Conservation (phyloP, 2,113 vertebrate species). For the Bujurquina vittata region DNA sequence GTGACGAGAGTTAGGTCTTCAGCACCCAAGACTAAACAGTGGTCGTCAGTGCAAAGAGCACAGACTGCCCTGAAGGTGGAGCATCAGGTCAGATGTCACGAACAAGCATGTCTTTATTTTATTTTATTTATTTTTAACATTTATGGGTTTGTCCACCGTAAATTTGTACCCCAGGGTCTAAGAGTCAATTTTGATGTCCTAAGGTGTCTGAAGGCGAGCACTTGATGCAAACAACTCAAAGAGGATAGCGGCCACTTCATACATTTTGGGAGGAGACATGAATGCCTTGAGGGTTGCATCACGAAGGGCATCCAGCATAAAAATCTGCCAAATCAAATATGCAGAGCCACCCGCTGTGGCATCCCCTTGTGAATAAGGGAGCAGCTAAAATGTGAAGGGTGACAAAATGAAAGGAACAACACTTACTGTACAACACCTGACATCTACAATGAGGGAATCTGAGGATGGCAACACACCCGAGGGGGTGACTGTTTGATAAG, state of each 20-base stretch:
- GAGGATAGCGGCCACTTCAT: not conserved
- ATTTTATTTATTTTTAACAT: not conserved
- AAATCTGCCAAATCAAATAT: not conserved
- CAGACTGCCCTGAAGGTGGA: not conserved
- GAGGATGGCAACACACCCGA: fast-evolving
- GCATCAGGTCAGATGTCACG: not conserved
- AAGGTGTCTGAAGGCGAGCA: not conserved
- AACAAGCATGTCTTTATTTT: too few species aligned
- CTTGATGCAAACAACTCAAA: not conserved
- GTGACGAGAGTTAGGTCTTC: not conserved
- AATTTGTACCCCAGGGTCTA: not conserved
- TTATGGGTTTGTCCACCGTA: not conserved
- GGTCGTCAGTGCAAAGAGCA: not conserved
- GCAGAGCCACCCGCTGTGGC: not conserved
- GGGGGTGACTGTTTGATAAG: too few species aligned
- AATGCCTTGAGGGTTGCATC: not conserved
- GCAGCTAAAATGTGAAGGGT: not conserved
- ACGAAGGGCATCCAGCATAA: not conserved
- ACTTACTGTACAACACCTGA: not conserved
- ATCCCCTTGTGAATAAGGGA: not conserved
- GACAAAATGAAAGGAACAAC: not conserved
- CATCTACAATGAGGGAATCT: not conserved
- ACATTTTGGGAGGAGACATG: too few species aligned
- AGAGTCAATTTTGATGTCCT: not conserved
- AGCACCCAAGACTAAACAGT: not conserved